phyloP scores from a whole-genome alignment of 2,797 vertebrate species.

The Aeoliscus strigatus region DNA sequence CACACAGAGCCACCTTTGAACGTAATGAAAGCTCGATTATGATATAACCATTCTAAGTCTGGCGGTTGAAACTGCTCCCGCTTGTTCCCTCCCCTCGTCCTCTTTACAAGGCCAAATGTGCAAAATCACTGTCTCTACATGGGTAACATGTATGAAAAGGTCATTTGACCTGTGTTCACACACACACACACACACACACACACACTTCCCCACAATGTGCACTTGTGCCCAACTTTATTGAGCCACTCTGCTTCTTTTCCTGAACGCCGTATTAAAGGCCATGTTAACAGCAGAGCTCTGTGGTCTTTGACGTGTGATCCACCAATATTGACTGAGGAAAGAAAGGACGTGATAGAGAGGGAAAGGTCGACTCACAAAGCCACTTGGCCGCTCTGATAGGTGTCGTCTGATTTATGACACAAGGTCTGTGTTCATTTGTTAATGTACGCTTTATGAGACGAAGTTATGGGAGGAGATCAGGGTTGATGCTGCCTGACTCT shows the following conservation, averaged over 20 bases:
- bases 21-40: slow-evolving; percentile 69
- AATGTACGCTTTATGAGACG: slow-evolving; percentile 19
- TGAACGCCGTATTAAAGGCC: slow-evolving; percentile 59
- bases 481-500: slow-evolving; percentile 32
- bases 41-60: slow-evolving; percentile 59
- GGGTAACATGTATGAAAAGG: slow-evolving; percentile 18
- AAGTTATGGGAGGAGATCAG: slow-evolving; percentile 44
- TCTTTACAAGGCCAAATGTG: slow-evolving; percentile 20
- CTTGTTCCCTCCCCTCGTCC: slow-evolving; percentile 5
- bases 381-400: slow-evolving; percentile 12
- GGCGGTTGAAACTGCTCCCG: slow-evolving; percentile 30
- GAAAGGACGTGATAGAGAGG: slow-evolving; percentile 7
- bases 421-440: slow-evolving; percentile 30
- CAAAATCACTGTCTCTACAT: slow-evolving; percentile 32
- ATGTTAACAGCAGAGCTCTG: slow-evolving; percentile 49
- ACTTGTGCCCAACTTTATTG: slow-evolving; percentile 50
- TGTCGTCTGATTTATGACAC: slow-evolving; percentile 31
- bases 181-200: slow-evolving; percentile 4
- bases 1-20: slow-evolving; percentile 68
- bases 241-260: slow-evolving; percentile 56
- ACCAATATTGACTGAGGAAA: slow-evolving; percentile 70
- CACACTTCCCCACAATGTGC: slow-evolving; percentile 31
- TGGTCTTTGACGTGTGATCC: slow-evolving; percentile 69
- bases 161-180: slow-evolving; percentile 24
- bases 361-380: no score